These are phyloP conservation scores for Cynocephalus volans DNA, from an alignment of 2,113 vertebrate species.

Conservation along the genomic window DNA sequence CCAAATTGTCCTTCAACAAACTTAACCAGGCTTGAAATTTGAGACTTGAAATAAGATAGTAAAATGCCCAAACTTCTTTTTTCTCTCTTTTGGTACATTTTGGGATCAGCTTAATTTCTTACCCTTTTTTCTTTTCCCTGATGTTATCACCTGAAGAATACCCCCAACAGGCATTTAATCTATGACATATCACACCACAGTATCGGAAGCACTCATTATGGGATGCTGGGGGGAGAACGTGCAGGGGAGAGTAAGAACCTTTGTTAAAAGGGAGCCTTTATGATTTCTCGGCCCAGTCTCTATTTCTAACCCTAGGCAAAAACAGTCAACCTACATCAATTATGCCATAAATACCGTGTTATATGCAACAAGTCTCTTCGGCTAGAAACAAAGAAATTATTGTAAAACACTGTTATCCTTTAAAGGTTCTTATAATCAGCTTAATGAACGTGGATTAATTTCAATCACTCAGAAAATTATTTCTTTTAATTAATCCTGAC, in stretches of 20 bases:
- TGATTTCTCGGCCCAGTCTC: background rate
- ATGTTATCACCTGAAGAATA: background rate
- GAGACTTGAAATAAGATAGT: background rate
- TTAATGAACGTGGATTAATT: conserved; percentile 34
- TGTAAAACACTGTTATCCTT: background rate
- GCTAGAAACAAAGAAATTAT: conserved; percentile 32
- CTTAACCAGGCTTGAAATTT: background rate
- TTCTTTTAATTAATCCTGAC: background rate
- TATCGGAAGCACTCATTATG: background rate
- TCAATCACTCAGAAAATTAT: background rate
- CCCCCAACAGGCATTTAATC: background rate
- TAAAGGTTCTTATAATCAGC: background rate
- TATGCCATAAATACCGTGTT: background rate
- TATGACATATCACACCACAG: rapidly evolving
- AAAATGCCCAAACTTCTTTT: background rate
- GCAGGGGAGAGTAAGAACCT: background rate
- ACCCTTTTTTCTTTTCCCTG: background rate
- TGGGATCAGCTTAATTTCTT: background rate
- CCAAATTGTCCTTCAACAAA: background rate
- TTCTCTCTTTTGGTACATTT: background rate
- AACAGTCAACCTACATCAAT: background rate
- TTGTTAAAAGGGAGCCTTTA: background rate
- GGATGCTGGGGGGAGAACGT: background rate
- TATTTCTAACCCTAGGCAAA: background rate
- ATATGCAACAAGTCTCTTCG: background rate